These are phyloP conservation scores for Arge pagana DNA, from an alignment of 2,888 invertebrate genomes.

Conservation along the genomic window DNA sequence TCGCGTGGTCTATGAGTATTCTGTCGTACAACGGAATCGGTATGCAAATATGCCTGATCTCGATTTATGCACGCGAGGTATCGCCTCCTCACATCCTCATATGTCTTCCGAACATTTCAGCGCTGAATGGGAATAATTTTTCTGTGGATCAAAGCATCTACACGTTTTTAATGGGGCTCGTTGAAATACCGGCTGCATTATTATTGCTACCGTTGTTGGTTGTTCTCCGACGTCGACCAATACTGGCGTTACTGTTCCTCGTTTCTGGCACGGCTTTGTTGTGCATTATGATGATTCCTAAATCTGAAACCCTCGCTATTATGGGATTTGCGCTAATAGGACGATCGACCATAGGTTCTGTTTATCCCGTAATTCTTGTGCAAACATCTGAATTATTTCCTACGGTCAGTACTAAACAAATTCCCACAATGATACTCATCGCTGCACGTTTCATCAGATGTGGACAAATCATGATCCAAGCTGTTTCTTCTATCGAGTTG, in stretches of 20 bases:
- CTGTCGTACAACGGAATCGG: no score
- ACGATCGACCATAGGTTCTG: conserved; percentile 62
- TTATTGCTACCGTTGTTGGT: conserved; percentile 60
- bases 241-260: conserved; percentile 58
- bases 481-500: no score
- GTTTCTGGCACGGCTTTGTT: conserved; percentile 59
- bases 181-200: conserved; percentile 62
- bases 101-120: conserved; percentile 49
- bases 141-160: conserved; percentile 60
- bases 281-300: conserved; percentile 57
- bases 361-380: conserved; percentile 64
- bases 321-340: conserved; percentile 60
- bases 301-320: conserved; percentile 27
- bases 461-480: no score
- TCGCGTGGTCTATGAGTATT: no score
- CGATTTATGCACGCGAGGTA: no score
- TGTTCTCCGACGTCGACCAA: conserved; percentile 58
- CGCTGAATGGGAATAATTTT: conserved; percentile 62
- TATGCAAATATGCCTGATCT: no score
- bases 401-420: conserved; percentile 60
- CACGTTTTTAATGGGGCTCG: conserved; percentile 60
- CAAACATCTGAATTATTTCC: conserved; percentile 67
- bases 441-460: no score
- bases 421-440: no score
- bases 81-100: no score